phyloP scores from a whole-genome alignment of 1,140 invertebrate species.

The Drosophila nasuta region DNA sequence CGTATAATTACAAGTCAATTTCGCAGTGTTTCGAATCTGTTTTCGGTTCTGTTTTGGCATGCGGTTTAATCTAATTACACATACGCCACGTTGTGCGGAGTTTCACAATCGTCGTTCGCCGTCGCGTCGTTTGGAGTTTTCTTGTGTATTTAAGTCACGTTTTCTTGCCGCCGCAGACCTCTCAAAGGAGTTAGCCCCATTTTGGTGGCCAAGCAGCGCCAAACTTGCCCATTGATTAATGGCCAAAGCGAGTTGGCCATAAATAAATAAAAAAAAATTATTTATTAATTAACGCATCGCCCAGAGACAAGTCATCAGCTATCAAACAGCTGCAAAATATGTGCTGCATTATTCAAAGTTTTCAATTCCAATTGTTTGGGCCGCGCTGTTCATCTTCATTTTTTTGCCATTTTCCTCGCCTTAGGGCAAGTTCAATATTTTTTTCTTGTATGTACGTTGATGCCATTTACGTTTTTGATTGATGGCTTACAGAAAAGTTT shows the following conservation, averaged over 20 bases:
- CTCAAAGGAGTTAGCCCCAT: conserved; percentile 74
- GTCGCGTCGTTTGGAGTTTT: conserved; percentile 26
- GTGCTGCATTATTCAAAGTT: conserved; percentile 21
- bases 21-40: conserved; percentile 67
- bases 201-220: conserved; percentile 51
- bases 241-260: conserved; percentile 70
- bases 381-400: conserved; percentile 74
- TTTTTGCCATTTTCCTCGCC: conserved; percentile 58
- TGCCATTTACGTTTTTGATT: conserved; percentile 54
- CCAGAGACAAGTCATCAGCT: conserved; percentile 49
- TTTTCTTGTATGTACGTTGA: conserved; percentile 8
- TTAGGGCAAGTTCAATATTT: conserved; percentile 55
- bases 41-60: conserved; percentile 69
- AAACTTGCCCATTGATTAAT: conserved; percentile 72
- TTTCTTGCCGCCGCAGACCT: conserved; percentile 72
- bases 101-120: conserved; percentile 60
- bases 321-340: conserved; percentile 39
- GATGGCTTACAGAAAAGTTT: conserved; percentile 55
- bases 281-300: conserved; percentile 80
- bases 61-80: conserved; percentile 83
- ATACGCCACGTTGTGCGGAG: conserved; percentile 78
- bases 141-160: conserved; percentile 75
- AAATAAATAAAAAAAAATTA: conserved; percentile 72
- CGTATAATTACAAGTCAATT: conserved; percentile 79
- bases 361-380: conserved; percentile 36